Percentiles rank a stretch among this genome's conserved stretches.
These are phyloP conservation scores for Pygoscelis adeliae DNA, from an alignment of 2,113 vertebrate genomes.

Conservation along the genomic window DNA sequence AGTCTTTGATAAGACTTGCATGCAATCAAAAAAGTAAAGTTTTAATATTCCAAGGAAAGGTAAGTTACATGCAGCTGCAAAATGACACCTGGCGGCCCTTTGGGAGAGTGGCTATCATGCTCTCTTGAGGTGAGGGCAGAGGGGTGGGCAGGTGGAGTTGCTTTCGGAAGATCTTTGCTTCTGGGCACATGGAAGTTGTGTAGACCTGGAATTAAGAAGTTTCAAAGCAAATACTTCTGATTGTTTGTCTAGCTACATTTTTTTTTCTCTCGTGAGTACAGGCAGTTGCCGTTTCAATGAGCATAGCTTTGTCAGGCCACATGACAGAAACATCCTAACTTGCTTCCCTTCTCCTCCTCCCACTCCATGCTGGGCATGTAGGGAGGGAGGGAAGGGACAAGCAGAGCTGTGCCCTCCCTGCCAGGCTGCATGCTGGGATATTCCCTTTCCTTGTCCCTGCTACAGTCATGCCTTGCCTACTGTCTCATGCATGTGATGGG, in stretches of 20 bases:
- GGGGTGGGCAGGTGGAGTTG: background rate
- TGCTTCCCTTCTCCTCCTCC: background rate
- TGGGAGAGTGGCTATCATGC: background rate
- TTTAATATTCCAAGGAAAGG: background rate
- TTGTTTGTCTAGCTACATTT: background rate
- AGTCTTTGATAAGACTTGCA: background rate
- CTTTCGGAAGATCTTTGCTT: background rate
- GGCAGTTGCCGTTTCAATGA: background rate
- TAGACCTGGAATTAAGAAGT: background rate
- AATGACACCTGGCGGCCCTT: background rate
- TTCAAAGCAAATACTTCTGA: background rate
- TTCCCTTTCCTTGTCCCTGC: background rate
- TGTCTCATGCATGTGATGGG: background rate
- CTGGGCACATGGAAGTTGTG: background rate
- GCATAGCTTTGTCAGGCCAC: background rate
- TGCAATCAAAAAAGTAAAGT: background rate
- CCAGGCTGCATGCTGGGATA: background rate
- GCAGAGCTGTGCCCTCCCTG: background rate
- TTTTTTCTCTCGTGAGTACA: background rate
- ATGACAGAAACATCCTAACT: background rate
- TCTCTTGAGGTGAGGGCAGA: rapidly evolving
- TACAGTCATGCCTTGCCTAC: background rate
- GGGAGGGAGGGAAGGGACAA: background rate
- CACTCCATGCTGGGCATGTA: background rate
- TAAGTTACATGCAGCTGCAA: background rate